Conservation (phyloP, 2,888 invertebrate species). For the Pyrrhosoma nymphula region DNA sequence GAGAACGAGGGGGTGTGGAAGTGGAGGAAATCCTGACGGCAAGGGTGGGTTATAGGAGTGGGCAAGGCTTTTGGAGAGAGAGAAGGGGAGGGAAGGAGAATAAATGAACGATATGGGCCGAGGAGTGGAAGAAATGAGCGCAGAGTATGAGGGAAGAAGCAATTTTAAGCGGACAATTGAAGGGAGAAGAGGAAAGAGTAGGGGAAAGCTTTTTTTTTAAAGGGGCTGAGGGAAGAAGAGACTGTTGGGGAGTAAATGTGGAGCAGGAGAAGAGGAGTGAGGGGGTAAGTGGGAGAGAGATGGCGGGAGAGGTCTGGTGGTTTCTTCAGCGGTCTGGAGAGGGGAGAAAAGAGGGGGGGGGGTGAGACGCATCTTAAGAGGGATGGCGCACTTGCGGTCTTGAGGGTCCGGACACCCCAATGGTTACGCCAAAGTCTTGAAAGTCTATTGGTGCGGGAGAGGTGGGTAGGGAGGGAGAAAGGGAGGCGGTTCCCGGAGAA, state of each 20-base stretch:
- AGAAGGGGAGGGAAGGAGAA: background rate
- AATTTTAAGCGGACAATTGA: background rate
- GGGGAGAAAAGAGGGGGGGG: background rate
- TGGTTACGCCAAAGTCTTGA: conserved; percentile 43
- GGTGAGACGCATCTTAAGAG: conserved; percentile 46
- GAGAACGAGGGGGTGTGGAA: background rate
- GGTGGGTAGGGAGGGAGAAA: no score
- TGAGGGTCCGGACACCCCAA: conserved; percentile 25
- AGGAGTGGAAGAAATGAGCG: background rate
- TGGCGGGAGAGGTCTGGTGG: background rate
- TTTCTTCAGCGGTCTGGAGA: background rate
- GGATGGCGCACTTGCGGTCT: conserved; percentile 39
- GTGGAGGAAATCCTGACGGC: background rate
- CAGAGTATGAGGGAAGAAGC: background rate
- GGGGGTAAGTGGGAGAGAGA: no score
- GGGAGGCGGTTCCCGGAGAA: background rate
- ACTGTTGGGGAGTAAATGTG: no score
- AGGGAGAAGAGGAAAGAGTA: background rate
- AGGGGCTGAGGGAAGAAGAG: no score
- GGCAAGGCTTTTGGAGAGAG: background rate
- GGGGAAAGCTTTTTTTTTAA: background rate
- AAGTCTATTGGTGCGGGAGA: conserved; percentile 43
- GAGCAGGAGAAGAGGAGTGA: no score
- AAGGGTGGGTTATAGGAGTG: background rate
- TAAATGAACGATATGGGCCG: background rate